A percentile compares a stretch with the other conserved stretches of the same genome.
These are phyloP conservation scores for Hedya salicella DNA, from an alignment of 2,888 invertebrate genomes.

Conservation along the genomic window DNA sequence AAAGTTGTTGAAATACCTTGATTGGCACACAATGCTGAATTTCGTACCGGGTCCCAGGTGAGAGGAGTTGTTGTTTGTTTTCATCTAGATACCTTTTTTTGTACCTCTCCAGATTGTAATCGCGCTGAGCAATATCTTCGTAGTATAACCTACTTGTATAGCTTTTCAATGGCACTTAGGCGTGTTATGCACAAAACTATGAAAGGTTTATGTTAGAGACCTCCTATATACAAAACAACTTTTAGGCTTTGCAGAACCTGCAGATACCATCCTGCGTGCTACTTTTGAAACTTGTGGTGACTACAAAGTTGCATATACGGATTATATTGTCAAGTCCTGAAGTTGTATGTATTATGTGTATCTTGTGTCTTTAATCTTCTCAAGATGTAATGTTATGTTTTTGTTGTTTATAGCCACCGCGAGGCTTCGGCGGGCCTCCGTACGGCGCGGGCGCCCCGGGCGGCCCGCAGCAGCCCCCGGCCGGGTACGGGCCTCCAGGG, in stretches of 20 bases:
- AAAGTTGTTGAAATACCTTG: background rate
- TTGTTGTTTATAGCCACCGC: constrained; percentile 69
- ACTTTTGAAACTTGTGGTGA: too few species aligned
- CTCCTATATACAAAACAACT: too few species aligned
- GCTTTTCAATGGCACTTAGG: background rate
- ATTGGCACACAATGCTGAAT: background rate
- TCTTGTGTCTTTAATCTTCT: background rate
- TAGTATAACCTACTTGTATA: background rate
- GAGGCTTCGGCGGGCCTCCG: constrained; percentile 81
- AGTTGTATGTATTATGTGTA: too few species aligned
- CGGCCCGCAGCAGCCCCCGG: constrained; percentile 79
- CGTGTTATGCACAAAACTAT: background rate
- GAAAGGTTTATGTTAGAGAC: too few species aligned
- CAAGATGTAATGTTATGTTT: constrained; percentile 19
- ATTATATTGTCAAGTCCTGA: too few species aligned
- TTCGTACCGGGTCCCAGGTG: constrained; percentile 15
- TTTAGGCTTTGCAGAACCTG: too few species aligned
- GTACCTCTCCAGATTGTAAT: background rate
- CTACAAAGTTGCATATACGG: too few species aligned
- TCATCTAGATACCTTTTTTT: background rate
- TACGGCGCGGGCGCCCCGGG: constrained; percentile 79
- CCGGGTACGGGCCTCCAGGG: constrained; percentile 83
- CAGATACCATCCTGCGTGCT: too few species aligned
- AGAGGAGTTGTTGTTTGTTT: constrained; percentile 8
- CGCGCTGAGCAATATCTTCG: background rate